A percentile compares a stretch with the other conserved stretches of the same genome.
Conservation (phyloP, 2,888 invertebrate species). For the Cataglyphis rosenhaueri region DNA sequence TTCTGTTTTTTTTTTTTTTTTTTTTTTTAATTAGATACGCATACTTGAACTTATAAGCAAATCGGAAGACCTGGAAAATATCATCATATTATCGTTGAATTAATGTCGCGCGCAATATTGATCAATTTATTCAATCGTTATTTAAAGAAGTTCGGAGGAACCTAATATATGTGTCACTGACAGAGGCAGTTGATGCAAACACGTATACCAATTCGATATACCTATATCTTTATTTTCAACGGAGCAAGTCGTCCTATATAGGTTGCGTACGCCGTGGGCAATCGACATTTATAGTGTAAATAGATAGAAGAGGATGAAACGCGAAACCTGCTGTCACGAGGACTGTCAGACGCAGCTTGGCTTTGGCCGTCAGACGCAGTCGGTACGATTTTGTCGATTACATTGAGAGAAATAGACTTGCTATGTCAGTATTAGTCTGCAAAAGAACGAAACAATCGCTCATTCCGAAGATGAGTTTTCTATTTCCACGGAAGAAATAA, state of each 20-base stretch:
- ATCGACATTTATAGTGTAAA: constrained; percentile 49
- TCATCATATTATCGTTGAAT: constrained; percentile 6
- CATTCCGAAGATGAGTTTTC: constrained; percentile 48
- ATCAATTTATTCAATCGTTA: constrained; percentile 36
- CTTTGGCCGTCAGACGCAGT: constrained; percentile 59
- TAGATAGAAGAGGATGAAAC: constrained; percentile 41
- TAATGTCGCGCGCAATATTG: constrained; percentile 8
- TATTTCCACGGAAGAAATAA: constrained; percentile 14
- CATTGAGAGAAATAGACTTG: constrained; percentile 53
- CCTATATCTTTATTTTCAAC: constrained; percentile 49
- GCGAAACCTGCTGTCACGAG: constrained; percentile 42
- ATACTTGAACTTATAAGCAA: background rate
- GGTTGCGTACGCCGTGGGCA: constrained; percentile 30
- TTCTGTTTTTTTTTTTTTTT: constrained; percentile 3
- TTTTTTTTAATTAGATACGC: background rate
- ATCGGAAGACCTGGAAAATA: background rate
- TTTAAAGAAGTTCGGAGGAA: constrained; percentile 10
- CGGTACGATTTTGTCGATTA: constrained; percentile 57
- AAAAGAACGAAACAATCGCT: constrained; percentile 40
- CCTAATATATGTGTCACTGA: constrained; percentile 29
- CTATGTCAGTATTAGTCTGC: constrained; percentile 58
- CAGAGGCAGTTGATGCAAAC: constrained; percentile 43
- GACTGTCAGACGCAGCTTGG: constrained; percentile 67
- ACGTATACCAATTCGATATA: constrained; percentile 18
- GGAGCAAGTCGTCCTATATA: constrained; percentile 13